Conservation (phyloP, 2,888 invertebrate genomes). For the Abrostola triplasia region DNA sequence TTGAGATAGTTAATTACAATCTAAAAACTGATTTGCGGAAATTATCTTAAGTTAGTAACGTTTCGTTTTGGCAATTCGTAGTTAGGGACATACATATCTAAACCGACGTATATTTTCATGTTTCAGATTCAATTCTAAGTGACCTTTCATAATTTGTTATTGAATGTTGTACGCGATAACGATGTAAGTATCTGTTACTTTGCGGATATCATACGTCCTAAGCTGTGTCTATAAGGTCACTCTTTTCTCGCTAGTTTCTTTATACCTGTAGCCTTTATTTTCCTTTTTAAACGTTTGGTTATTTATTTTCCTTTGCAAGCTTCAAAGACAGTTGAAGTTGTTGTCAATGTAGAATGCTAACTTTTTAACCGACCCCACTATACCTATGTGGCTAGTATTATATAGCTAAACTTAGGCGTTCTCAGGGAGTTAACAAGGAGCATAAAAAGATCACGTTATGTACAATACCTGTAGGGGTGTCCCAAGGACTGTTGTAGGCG, state of each 20-base stretch:
- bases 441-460: not conserved
- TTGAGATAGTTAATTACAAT: too few species aligned
- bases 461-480: slow-evolving; percentile 76
- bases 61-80: not conserved
- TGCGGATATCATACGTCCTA: slow-evolving; percentile 69
- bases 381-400: too few species aligned
- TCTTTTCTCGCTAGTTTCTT: not conserved
- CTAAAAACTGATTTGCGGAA: too few species aligned
- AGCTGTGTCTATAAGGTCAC: slow-evolving; percentile 29
- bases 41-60: not conserved
- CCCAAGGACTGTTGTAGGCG: slow-evolving; percentile 84
- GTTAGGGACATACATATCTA: not conserved
- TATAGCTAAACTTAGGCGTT: too few species aligned
- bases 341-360: too few species aligned
- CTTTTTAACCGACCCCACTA: too few species aligned
- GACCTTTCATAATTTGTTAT: slow-evolving; percentile 58
- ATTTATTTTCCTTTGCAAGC: too few species aligned
- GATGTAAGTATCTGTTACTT: slow-evolving; percentile 70
- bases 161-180: slow-evolving; percentile 49
- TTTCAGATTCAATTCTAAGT: slow-evolving; percentile 37
- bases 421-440: not conserved
- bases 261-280: too few species aligned
- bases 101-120: slow-evolving; percentile 26
- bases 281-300: too few species aligned
- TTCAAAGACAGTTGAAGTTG: too few species aligned